A percentile compares a stretch with the other conserved stretches of the same genome.
Conservation (phyloP, 2,113 vertebrate species). For the Ophthalmotilapia sp. region DNA sequence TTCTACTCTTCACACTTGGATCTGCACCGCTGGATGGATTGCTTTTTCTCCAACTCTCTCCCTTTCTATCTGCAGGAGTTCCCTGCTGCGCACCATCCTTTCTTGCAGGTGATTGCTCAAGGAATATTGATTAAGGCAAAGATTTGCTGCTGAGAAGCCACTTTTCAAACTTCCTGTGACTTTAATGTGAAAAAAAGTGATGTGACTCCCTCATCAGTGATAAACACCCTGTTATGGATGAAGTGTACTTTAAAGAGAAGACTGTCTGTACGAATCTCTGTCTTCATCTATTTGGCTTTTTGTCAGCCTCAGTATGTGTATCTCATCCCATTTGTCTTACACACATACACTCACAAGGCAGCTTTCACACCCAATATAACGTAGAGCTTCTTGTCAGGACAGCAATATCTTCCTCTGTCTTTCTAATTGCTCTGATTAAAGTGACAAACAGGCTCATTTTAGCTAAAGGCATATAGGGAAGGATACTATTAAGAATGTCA, state of each 20-base stretch:
- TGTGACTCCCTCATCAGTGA: neutral
- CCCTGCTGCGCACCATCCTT: conserved; percentile 66
- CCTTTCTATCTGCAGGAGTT: conserved; percentile 45
- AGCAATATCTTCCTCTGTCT: conserved; percentile 20
- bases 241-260: neutral
- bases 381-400: neutral
- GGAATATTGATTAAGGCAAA: conserved; percentile 73
- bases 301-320: neutral
- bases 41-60: conserved; percentile 11
- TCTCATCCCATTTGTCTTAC: neutral
- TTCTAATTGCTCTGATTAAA: conserved; percentile 59
- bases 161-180: conserved; percentile 63
- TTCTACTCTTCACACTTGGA: conserved; percentile 25
- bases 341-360: neutral
- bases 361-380: neutral
- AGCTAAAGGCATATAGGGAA: conserved; percentile 23
- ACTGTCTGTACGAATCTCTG: neutral
- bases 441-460: conserved; percentile 62
- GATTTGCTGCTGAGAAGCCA: conserved; percentile 62
- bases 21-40: conserved; percentile 45
- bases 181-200: conserved; percentile 56
- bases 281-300: conserved; percentile 1
- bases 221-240: conserved; percentile 24
- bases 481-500: conserved; percentile 43
- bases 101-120: conserved; percentile 69